A percentile compares a stretch with the other conserved stretches of the same genome.
phyloP scores from a whole-genome alignment of 1,140 invertebrate species.

The Drosophila erecta region DNA sequence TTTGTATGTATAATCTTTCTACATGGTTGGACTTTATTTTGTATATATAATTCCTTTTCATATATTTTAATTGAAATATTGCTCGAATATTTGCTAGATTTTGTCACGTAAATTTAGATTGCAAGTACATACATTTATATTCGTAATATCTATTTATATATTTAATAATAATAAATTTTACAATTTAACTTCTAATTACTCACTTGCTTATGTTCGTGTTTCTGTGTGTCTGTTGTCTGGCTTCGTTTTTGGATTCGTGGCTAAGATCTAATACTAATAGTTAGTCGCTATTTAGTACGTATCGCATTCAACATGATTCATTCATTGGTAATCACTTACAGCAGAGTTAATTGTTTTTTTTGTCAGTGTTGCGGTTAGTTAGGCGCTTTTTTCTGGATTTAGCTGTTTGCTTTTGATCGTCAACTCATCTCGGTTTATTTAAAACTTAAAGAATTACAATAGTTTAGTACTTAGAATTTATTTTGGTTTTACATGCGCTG shows the following conservation, averaged over 20 bases:
- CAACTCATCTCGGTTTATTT: slow-evolving; percentile 75
- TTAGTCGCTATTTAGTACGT: slow-evolving; percentile 71
- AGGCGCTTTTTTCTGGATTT: slow-evolving; percentile 45
- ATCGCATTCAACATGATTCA: slow-evolving; percentile 57
- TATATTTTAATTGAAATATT: slow-evolving; percentile 74
- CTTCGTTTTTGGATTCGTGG: slow-evolving; percentile 53
- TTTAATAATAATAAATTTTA: slow-evolving; percentile 59
- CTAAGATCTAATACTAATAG: slow-evolving; percentile 72
- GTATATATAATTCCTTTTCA: slow-evolving; percentile 53
- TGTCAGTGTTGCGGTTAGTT: slow-evolving; percentile 55
- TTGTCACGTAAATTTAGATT: slow-evolving; percentile 60
- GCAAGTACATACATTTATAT: slow-evolving; percentile 63
- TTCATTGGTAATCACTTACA: slow-evolving; percentile 6
- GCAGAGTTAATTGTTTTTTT: slow-evolving; percentile 9
- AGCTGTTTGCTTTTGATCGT: slow-evolving; percentile 66
- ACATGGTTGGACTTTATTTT: slow-evolving; percentile 77
- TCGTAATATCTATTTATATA: slow-evolving; percentile 50
- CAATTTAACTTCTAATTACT: slow-evolving; percentile 70
- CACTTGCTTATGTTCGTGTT: slow-evolving; percentile 59
- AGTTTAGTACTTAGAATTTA: slow-evolving; percentile 78
- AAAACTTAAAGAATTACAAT: slow-evolving; percentile 82
- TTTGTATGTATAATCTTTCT: slow-evolving; percentile 65
- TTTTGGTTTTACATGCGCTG: slow-evolving; percentile 83
- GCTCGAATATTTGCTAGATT: slow-evolving; percentile 62
- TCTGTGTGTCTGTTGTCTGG: slow-evolving; percentile 43